Evolutionary conservation across 1,140 invertebrate genomes (phyloP), one percentile per base, ranked within the genome.

Genomic region (Zaprionus vittiger): DNA sequence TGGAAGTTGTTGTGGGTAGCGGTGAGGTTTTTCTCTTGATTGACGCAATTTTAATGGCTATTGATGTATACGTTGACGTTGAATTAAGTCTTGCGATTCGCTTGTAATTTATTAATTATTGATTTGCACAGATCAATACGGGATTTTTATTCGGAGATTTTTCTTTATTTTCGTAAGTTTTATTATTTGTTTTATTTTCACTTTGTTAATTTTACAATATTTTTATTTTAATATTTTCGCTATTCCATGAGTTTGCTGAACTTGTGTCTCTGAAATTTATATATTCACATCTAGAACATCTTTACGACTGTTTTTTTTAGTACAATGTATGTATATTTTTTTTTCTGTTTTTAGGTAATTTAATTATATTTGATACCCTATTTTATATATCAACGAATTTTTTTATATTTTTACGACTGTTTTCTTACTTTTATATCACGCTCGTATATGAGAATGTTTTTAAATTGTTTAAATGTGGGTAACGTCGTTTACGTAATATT

Each of bases 11-110:
- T 80, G 81, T 76, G 49, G 85, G 85, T 70, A 85, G 73, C 75
- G 85, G 86, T 71, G 87, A 91, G 57, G 67, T 77, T 91, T 91
- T 91, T 87, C 87, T 91, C 89, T 91, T 91, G 74, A 91, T 91
- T 84, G 87, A 87, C 87, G 87, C 83, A 91, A 91, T 91, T 91
- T 84, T 91, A 84, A 87, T 84, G 81, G 76, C 65, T 91, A 81
- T 87, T 84, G 57, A 69, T 74, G 67, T 73, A 79, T 66, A 73
- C 69, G 70, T 81, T 73, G 79, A 79, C 78, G 63, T 63, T 76
- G 54, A 87, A 87, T 71, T 78, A 69, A 65, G 72, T 71, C 54
- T 28, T 60, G 15, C 49, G 57, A 52, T 44, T 67, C 4, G 6
- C 22, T 72, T 59, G 7, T 20, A 5, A 38, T 4, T 14, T 6